Evolutionary conservation across 2,888 invertebrate genomes (phyloP).

Genomic region (Hedychridium roseum): DNA sequence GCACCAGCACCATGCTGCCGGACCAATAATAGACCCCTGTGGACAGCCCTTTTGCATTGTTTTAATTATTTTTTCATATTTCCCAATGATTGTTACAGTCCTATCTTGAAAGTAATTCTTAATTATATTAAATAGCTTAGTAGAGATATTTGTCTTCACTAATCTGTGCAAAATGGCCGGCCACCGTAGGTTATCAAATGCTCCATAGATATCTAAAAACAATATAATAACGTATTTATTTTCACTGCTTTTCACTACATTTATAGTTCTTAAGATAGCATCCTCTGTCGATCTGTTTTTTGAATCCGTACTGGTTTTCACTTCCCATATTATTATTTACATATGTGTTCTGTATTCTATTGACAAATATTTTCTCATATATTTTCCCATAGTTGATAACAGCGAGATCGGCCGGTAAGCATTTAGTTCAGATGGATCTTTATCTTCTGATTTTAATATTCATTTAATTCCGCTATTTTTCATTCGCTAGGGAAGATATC

Average conservation of each 20-base stretch:
- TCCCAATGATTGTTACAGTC: not conserved
- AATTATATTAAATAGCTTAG: not conserved
- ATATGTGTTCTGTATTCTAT: slow-evolving; percentile 28
- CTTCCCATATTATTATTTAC: slow-evolving; percentile 15
- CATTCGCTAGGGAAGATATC: no score
- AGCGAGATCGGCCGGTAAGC: no score
- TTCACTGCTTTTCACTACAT: not conserved
- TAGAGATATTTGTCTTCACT: slow-evolving; percentile 5
- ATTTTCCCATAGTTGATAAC: slow-evolving; percentile 43
- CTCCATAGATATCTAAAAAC: slow-evolving; percentile 45
- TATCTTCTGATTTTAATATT: no score
- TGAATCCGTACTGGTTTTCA: slow-evolving; percentile 45
- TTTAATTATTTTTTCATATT: not conserved
- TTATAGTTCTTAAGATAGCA: slow-evolving; percentile 23
- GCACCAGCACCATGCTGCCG: slow-evolving; percentile 24
- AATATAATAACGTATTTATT: slow-evolving; percentile 38
- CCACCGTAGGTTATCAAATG: slow-evolving; percentile 53
- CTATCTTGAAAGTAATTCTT: slow-evolving; percentile 6
- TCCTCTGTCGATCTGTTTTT: slow-evolving; percentile 36
- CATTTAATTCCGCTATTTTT: no score
- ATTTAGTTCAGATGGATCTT: no score
- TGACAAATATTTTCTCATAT: slow-evolving; percentile 35
- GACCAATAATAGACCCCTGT: slow-evolving; percentile 35
- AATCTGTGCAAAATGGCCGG: slow-evolving; percentile 34
- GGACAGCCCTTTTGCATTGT: slow-evolving; percentile 26